phyloP scores from a whole-genome alignment of 2,888 invertebrate species.

The Sphaeridia pumilis region DNA sequence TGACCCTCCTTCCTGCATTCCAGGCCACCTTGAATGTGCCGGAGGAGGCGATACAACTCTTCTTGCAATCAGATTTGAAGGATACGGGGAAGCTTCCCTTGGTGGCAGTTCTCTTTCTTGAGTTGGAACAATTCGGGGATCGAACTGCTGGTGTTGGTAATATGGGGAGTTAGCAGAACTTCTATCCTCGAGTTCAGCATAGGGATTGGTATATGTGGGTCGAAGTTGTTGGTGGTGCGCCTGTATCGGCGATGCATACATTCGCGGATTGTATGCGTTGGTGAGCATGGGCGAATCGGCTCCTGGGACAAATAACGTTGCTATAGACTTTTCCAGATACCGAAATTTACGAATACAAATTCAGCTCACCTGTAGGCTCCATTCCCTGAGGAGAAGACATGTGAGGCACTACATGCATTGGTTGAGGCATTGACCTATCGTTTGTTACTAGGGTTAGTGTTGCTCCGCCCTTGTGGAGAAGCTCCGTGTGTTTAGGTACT shows the following conservation, averaged over 20 bases:
- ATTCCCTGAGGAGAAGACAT: slow-evolving; percentile 25
- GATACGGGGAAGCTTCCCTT: slow-evolving; percentile 21
- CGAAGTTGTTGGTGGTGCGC: slow-evolving; percentile 27
- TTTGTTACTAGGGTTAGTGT: slow-evolving; percentile 6
- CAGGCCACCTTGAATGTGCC: slow-evolving; percentile 35
- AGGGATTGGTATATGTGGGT: slow-evolving; percentile 29
- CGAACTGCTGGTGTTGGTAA: slow-evolving; percentile 2
- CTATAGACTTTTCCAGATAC: neutral
- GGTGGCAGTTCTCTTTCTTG: slow-evolving; percentile 20
- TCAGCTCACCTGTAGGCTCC: slow-evolving; percentile 8
- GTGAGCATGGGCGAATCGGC: slow-evolving; percentile 51
- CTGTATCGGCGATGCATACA: slow-evolving; percentile 35
- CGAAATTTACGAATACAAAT: neutral
- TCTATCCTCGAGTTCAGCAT: slow-evolving; percentile 25
- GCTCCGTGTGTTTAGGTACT: too few species aligned
- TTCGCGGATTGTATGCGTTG: slow-evolving; percentile 41
- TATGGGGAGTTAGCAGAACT: slow-evolving; percentile 16
- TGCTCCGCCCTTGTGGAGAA: slow-evolving; percentile 10
- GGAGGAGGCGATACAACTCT: slow-evolving; percentile 37
- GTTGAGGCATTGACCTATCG: slow-evolving; percentile 12
- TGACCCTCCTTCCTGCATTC: slow-evolving; percentile 42
- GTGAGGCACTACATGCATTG: slow-evolving; percentile 23
- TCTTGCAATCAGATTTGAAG: slow-evolving; percentile 11
- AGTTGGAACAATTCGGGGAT: slow-evolving; percentile 16
- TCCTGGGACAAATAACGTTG: slow-evolving; percentile 39